phyloP scores from a whole-genome alignment of 2,797 vertebrate species.

The Rhadinocentrus ornatus region DNA sequence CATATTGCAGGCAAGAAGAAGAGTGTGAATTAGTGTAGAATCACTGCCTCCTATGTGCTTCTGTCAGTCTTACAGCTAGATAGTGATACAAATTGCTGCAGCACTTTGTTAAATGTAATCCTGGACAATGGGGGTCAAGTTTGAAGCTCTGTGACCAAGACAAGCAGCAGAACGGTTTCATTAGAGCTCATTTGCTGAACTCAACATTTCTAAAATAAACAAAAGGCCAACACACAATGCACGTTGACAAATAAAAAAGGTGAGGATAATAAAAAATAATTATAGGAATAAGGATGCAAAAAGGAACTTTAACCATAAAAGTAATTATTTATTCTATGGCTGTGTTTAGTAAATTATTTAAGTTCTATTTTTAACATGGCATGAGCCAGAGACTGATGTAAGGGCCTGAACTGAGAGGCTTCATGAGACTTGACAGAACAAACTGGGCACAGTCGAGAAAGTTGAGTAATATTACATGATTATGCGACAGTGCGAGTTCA shows the following conservation, averaged over 20 bases:
- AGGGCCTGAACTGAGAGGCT: constrained; percentile 24
- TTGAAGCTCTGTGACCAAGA: constrained; percentile 13
- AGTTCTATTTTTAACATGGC: constrained; percentile 45
- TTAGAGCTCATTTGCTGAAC: constrained; percentile 2
- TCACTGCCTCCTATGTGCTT: constrained; percentile 18
- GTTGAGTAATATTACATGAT: constrained; percentile 33
- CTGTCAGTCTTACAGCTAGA: constrained; percentile 10
- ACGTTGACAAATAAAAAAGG: not conserved
- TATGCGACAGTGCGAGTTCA: constrained; percentile 21
- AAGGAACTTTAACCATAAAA: not conserved
- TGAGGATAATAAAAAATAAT: not conserved
- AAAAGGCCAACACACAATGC: not conserved
- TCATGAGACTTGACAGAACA: constrained; percentile 48
- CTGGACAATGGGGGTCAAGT: not conserved
- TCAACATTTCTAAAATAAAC: not conserved
- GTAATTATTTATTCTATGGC: constrained; percentile 34
- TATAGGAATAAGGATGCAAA: not conserved
- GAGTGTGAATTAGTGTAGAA: constrained; percentile 9
- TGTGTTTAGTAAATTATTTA: constrained; percentile 27
- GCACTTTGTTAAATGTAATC: constrained; percentile 11
- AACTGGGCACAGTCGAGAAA: constrained; percentile 7
- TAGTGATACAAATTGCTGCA: not conserved
- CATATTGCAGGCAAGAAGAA: not conserved
- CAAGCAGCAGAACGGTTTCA: constrained; percentile 5
- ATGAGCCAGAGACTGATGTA: constrained; percentile 45